A percentile compares a stretch with the other conserved stretches of the same genome.
Evolutionary conservation across 2,888 invertebrate genomes (phyloP).

Genomic region (Stenurella melanura): DNA sequence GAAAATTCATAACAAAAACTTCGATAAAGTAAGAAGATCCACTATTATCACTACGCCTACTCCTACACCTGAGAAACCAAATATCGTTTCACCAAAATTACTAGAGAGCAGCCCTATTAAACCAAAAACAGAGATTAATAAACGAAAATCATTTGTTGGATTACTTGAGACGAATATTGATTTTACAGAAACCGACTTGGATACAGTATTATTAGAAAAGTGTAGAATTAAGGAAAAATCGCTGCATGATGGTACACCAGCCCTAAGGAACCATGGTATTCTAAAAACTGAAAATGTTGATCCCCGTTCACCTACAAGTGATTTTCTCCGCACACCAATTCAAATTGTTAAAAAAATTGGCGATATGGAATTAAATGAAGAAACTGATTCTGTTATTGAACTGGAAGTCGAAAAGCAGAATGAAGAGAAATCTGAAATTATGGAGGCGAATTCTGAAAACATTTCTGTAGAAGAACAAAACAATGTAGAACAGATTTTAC

Average conservation of each 20-base stretch:
- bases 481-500: neutral
- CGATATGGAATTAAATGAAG: constrained; percentile 46
- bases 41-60: constrained; percentile 66
- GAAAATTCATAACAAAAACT: constrained; percentile 68
- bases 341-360: constrained; percentile 53
- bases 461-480: constrained; percentile 21
- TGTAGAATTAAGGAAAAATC: constrained; percentile 46
- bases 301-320: constrained; percentile 76
- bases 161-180: constrained; percentile 80
- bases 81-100: constrained; percentile 69
- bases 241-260: constrained; percentile 33
- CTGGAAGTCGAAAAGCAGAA: neutral
- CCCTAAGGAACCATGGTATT: constrained; percentile 14
- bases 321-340: constrained; percentile 76
- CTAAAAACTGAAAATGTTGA: constrained; percentile 59
- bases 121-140: constrained; percentile 67
- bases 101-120: constrained; percentile 67
- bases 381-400: constrained; percentile 13
- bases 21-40: constrained; percentile 63
- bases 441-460: constrained; percentile 22
- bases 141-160: constrained; percentile 71
- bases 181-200: constrained; percentile 75
- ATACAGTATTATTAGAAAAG: constrained; percentile 64
- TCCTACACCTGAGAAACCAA: constrained; percentile 59
- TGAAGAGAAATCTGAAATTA: constrained; percentile 19